Evolutionary conservation across 92 coral and sea anemone genomes (phyloP).

Genomic region (Plumapathes pennacea): DNA sequence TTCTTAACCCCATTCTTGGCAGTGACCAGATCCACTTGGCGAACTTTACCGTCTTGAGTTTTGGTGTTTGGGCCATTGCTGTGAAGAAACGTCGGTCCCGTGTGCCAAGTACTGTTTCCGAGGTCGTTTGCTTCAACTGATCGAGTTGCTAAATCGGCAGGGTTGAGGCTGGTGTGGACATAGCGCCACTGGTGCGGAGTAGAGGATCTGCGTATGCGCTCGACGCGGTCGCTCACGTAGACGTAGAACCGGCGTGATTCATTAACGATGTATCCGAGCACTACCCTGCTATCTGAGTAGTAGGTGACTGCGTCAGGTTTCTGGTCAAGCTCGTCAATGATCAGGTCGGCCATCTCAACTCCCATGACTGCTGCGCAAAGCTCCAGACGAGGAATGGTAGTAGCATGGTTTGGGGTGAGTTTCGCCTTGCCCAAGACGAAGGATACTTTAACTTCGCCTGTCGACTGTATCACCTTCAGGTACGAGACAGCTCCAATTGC

Average conservation of each 20-base stretch:
- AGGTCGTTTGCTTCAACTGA: conserved; percentile 40
- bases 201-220: conserved; percentile 33
- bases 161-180: conserved; percentile 42
- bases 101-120: conserved; percentile 31
- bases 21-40: too few species aligned
- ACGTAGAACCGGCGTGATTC: conserved; percentile 40
- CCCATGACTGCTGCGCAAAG: conserved; percentile 53
- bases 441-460: conserved; percentile 35
- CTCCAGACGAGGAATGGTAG: conserved; percentile 44
- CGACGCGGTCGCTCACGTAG: conserved; percentile 49
- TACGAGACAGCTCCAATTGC: conserved; percentile 51
- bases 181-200: conserved; percentile 47
- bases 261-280: conserved; percentile 45
- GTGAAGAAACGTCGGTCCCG: conserved; percentile 38
- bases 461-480: conserved; percentile 26
- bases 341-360: conserved; percentile 38
- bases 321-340: conserved; percentile 14
- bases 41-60: too few species aligned
- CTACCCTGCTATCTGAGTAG: conserved; percentile 56
- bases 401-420: conserved; percentile 42
- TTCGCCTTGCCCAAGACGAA: conserved; percentile 51
- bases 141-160: conserved; percentile 51
- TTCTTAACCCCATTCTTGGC: too few species aligned
- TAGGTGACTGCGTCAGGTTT: conserved; percentile 24
- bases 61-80: too few species aligned